Conservation (phyloP, 2,113 vertebrate genomes). For the Ondatra zibethicus region DNA sequence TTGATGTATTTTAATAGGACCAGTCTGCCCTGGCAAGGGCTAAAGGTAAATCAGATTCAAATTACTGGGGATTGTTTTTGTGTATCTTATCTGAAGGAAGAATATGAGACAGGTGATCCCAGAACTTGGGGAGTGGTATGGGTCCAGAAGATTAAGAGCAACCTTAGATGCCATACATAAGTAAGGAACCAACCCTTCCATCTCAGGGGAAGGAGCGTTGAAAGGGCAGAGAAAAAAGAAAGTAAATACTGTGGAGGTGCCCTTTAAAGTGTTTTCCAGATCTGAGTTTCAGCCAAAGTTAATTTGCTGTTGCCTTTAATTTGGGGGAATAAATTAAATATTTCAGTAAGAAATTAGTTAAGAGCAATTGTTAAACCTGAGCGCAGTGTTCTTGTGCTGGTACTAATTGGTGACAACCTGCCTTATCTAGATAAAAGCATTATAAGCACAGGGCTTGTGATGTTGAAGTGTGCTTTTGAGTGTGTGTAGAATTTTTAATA, state of each 20-base stretch:
- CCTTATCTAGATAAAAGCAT: neutral
- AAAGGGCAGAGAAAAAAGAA: neutral
- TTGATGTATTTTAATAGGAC: constrained; percentile 99
- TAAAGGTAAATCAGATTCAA: constrained; percentile 92
- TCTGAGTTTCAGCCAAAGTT: neutral
- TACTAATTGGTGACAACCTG: neutral
- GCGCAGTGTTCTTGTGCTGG: neutral
- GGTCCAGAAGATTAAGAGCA: neutral
- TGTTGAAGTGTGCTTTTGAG: neutral
- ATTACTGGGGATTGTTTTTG: neutral
- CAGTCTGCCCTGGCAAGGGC: constrained; percentile 99
- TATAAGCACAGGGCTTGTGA: neutral
- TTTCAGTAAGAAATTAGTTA: constrained; percentile 36
- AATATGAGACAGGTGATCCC: neutral
- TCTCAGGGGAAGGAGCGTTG: neutral
- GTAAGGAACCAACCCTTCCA: neutral
- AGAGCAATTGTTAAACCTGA: neutral
- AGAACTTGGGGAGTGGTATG: neutral
- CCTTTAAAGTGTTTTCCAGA: neutral
- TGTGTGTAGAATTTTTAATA: constrained; percentile 4
- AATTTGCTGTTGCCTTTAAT: constrained; percentile 10
- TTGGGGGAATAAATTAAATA: neutral
- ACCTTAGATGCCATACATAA: neutral
- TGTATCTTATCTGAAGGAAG: constrained; percentile 42
- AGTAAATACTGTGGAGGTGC: neutral